Conservation (phyloP, 2,888 invertebrate species). For the Callimorpha dominula region DNA sequence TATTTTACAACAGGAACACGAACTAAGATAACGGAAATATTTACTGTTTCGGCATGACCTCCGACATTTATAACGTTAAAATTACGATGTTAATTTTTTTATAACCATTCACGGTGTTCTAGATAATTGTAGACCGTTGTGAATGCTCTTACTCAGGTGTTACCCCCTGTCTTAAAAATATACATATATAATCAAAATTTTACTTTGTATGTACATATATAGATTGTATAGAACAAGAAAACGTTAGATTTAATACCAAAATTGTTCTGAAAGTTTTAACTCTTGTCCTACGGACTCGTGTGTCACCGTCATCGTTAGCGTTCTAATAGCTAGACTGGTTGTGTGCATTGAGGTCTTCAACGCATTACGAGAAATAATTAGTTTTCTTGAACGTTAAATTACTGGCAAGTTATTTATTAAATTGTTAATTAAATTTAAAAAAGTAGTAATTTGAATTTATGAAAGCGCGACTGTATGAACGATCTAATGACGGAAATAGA, state of each 20-base stretch:
- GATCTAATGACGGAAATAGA: not conserved
- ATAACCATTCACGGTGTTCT: not conserved
- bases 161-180: too few species aligned
- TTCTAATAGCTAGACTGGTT: not conserved
- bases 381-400: too few species aligned
- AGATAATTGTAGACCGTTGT: not conserved
- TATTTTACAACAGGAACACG: slow-evolving; percentile 32
- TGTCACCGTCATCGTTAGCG: not conserved
- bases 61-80: slow-evolving; percentile 36
- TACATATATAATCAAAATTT: too few species aligned
- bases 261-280: not conserved
- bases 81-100: slow-evolving; percentile 5
- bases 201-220: too few species aligned
- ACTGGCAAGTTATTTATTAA: too few species aligned
- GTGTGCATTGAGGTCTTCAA: not conserved
- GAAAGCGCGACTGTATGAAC: not conserved
- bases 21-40: slow-evolving; percentile 39
- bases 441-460: not conserved
- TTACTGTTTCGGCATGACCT: slow-evolving; percentile 39
- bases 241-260: not conserved
- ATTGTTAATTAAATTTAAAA: too few species aligned
- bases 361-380: not conserved
- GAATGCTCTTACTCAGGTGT: not conserved
- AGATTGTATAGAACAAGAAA: too few species aligned
- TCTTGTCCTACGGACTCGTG: not conserved